Conservation (phyloP, 1,140 invertebrate species). For the Trichomalopsis sarcophagae region DNA sequence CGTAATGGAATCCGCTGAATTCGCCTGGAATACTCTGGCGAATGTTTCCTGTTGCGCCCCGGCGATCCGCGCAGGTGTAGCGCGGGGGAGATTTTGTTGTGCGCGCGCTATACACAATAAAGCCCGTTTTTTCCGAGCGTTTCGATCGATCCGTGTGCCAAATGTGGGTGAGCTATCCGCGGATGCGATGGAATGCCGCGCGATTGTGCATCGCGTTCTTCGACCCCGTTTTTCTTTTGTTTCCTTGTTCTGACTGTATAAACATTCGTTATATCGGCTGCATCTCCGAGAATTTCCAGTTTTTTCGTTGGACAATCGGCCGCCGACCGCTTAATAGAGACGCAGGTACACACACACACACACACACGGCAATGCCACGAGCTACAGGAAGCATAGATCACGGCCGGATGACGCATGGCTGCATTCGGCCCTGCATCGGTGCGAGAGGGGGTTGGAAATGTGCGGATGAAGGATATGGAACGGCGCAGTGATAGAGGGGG, state of each 20-base stretch:
- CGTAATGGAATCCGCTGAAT: slow-evolving; percentile 30
- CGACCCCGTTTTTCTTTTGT: not conserved
- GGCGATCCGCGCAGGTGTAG: not conserved
- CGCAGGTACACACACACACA: not conserved
- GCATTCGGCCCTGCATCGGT: slow-evolving; percentile 62
- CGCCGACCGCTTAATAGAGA: not conserved
- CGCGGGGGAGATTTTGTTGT: not conserved
- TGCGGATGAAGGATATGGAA: slow-evolving; percentile 73
- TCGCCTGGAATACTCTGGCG: not conserved
- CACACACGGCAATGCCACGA: not conserved
- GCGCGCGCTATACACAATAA: no score
- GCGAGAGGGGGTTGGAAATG: slow-evolving; percentile 63
- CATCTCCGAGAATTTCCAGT: no score
- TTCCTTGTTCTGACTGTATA: no score
- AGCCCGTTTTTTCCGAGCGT: not conserved
- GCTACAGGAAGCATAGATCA: slow-evolving; percentile 71
- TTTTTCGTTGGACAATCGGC: no score
- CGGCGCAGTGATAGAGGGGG: slow-evolving; percentile 65
- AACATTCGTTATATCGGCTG: no score
- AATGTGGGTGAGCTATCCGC: not conserved
- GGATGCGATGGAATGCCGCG: not conserved
- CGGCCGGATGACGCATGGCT: slow-evolving; percentile 72
- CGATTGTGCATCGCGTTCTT: not conserved
- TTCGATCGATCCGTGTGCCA: not conserved
- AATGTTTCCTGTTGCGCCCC: not conserved